A percentile compares a stretch with the other conserved stretches of the same genome.
phyloP scores from a whole-genome alignment of 2,797 vertebrate species.

The Epinephelus malabaricus region DNA sequence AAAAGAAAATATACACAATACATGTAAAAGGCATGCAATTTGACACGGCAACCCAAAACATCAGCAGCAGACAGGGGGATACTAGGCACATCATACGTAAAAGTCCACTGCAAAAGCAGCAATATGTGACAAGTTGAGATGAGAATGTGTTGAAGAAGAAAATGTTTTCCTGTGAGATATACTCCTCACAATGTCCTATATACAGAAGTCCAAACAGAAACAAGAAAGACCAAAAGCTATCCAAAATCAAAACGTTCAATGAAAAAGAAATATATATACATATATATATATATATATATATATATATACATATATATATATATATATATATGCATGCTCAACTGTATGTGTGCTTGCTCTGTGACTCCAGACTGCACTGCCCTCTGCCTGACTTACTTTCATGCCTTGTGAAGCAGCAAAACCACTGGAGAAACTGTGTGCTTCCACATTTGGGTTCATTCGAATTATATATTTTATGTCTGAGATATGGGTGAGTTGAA shows the following conservation, averaged over 20 bases:
- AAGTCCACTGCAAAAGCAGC: no score
- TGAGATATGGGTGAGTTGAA: constrained; percentile 74
- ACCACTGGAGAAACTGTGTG: constrained; percentile 12
- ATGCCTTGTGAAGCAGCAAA: constrained; percentile 54
- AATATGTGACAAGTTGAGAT: no score
- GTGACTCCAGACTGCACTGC: constrained; percentile 46
- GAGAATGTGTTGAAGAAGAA: no score
- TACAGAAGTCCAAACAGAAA: constrained; percentile 10
- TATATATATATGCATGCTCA: neutral
- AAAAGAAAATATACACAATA: no score
- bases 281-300: no score
- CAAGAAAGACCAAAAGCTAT: neutral
- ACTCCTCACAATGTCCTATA: neutral
- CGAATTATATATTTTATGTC: constrained; percentile 75
- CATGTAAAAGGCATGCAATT: no score
- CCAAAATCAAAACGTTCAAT: constrained; percentile 20
- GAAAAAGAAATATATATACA: neutral
- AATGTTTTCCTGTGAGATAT: no score
- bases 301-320: no score
- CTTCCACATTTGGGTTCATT: constrained; percentile 72
- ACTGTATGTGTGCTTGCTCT: constrained; percentile 12
- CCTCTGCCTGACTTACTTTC: constrained; percentile 62
- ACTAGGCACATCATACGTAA: no score
- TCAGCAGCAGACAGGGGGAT: no score
- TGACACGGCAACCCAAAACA: no score